Conservation (phyloP, 1,140 invertebrate species). For the Elymnias hypermnestra region DNA sequence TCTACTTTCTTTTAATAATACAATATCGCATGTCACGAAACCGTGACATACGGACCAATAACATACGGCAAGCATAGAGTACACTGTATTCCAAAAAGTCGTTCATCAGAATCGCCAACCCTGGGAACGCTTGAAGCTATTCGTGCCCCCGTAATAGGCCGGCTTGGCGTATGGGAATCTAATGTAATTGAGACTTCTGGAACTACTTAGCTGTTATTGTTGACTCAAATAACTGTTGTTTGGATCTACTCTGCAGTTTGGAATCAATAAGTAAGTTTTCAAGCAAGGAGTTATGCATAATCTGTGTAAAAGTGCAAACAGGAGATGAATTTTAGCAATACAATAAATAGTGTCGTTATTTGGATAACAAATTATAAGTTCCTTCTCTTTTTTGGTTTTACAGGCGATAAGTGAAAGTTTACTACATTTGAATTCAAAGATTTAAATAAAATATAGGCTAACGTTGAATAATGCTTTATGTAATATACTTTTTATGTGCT, state of each 20-base stretch:
- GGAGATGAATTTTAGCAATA: too few relatives aligned
- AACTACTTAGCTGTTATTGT: constrained; percentile 39
- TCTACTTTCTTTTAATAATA: too few relatives aligned
- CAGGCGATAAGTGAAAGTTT: too few relatives aligned
- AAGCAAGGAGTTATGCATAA: not conserved
- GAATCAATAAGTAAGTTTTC: not conserved
- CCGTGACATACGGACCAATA: constrained; percentile 10
- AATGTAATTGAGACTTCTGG: constrained; percentile 50
- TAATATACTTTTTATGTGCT: too few relatives aligned
- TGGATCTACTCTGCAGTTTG: not conserved
- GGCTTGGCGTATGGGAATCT: constrained; percentile 40
- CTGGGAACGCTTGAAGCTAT: constrained; percentile 34
- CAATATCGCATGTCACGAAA: not conserved
- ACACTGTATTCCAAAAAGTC: constrained; percentile 16
- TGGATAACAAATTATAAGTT: too few relatives aligned
- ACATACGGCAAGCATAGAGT: not conserved
- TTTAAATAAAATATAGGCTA: too few relatives aligned
- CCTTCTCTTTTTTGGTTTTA: too few relatives aligned
- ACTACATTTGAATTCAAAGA: too few relatives aligned
- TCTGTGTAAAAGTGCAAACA: too few relatives aligned
- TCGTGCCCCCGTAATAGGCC: constrained; percentile 40
- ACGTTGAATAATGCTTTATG: too few relatives aligned
- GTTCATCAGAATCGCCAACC: constrained; percentile 8
- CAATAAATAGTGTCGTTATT: too few relatives aligned
- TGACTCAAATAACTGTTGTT: constrained; percentile 41